Evolutionary conservation across 2,113 vertebrate genomes (phyloP).

Genomic region (Cranoglanis bouderius): DNA sequence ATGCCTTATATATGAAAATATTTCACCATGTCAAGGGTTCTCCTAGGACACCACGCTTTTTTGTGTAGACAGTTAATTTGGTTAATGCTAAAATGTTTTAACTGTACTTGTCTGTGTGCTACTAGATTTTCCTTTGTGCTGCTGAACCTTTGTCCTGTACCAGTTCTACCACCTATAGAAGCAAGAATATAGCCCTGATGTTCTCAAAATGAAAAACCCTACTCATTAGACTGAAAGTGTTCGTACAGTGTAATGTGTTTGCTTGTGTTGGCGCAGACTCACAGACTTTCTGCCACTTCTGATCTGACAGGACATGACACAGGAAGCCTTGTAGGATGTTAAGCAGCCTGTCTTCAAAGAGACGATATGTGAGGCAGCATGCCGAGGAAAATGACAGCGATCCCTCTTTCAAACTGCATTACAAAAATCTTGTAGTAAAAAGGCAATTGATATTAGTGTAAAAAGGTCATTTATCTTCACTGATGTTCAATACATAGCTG

Average conservation of each 20-base stretch:
- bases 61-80: too few species aligned
- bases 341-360: slow-evolving; percentile 58
- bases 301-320: slow-evolving; percentile 66
- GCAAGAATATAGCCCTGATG: background rate
- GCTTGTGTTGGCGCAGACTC: slow-evolving; percentile 55
- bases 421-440: slow-evolving; percentile 10
- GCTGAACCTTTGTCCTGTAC: background rate
- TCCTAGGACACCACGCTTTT: background rate
- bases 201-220: background rate
- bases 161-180: background rate
- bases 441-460: background rate
- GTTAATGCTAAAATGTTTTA: background rate
- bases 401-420: slow-evolving; percentile 7
- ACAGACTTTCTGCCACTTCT: slow-evolving; percentile 60
- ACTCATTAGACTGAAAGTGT: background rate
- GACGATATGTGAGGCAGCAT: slow-evolving; percentile 39
- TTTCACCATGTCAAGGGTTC: background rate
- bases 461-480: background rate
- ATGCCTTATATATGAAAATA: background rate
- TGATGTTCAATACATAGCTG: background rate
- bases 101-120: background rate
- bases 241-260: slow-evolving; percentile 35
- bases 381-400: slow-evolving; percentile 43
- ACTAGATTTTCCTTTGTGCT: background rate
- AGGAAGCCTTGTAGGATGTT: slow-evolving; percentile 73